Evolutionary conservation across 2,113 vertebrate species (phyloP).

Genomic region (Garra rufa): DNA sequence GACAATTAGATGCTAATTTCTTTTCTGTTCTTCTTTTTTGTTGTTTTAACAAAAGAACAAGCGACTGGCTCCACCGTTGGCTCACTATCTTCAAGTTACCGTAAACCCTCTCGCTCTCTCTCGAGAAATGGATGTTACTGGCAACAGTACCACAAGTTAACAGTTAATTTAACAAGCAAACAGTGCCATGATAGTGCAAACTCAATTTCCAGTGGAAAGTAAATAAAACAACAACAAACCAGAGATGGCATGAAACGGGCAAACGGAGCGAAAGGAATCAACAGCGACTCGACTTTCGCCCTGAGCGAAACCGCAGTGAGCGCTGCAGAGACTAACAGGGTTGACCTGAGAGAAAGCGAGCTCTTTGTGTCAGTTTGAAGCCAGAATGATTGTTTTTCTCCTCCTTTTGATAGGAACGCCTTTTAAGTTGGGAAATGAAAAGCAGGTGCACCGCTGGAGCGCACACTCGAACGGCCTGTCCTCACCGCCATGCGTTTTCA

Average conservation of each 20-base stretch:
- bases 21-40: constrained; percentile 38
- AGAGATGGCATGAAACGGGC: constrained; percentile 41
- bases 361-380: constrained; percentile 80
- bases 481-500: constrained; percentile 81
- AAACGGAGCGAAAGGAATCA: constrained; percentile 45
- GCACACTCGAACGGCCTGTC: constrained; percentile 84
- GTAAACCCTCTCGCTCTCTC: constrained; percentile 52
- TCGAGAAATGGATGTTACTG: constrained; percentile 47
- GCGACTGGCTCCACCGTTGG: constrained; percentile 58
- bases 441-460: constrained; percentile 93
- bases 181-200: constrained; percentile 17
- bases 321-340: constrained; percentile 62
- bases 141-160: constrained; percentile 45
- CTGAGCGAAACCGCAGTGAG: constrained; percentile 74
- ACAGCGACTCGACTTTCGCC: constrained; percentile 65
- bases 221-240: constrained; percentile 18
- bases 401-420: constrained; percentile 91
- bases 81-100: constrained; percentile 61
- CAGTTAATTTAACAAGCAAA: constrained; percentile 40
- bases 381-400: constrained; percentile 86
- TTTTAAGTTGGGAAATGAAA: constrained; percentile 98
- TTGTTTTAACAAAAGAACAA: constrained; percentile 53
- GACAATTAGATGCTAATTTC: constrained; percentile 65
- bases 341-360: constrained; percentile 44
- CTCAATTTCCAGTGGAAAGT: constrained; percentile 41